phyloP scores from a whole-genome alignment of 1,140 invertebrate genomes.

The Drosophila paulistorum region DNA sequence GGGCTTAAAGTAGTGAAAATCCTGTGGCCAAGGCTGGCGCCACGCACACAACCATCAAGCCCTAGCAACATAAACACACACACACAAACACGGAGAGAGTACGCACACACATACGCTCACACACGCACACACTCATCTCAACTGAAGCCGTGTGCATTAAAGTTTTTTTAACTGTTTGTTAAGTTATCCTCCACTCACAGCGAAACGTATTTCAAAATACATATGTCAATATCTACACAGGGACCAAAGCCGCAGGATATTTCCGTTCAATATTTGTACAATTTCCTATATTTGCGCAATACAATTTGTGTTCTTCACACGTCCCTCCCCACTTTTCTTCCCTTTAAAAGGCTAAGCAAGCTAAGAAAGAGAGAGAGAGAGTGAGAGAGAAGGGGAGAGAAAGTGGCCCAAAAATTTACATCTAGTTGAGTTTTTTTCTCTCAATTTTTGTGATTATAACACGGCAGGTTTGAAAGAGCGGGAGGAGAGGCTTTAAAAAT shows the following conservation, averaged over 20 bases:
- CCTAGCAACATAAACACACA: conserved; percentile 13
- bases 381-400: background rate
- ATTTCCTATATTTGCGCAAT: conserved; percentile 73
- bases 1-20: conserved; percentile 62
- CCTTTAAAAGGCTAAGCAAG: too few relatives aligned
- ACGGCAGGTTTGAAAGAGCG: background rate
- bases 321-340: conserved; percentile 1
- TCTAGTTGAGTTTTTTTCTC: conserved; percentile 5
- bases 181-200: conserved; percentile 17
- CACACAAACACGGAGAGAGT: background rate
- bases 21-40: conserved; percentile 35
- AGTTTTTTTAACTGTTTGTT: conserved; percentile 24
- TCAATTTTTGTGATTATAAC: conserved; percentile 50
- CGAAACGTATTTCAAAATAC: conserved; percentile 1
- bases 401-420: conserved; percentile 30
- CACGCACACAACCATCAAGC: conserved; percentile 19
- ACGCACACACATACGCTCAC: background rate
- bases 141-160: conserved; percentile 25
- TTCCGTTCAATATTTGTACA: conserved; percentile 79
- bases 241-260: conserved; percentile 66
- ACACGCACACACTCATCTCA: background rate
- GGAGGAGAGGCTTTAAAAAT: conserved; percentile 23
- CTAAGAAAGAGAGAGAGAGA: background rate
- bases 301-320: conserved; percentile 59
- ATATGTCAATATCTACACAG: conserved; percentile 43